Evolutionary conservation across 2,797 vertebrate genomes (phyloP).

Genomic region (Varecia variegata): DNA sequence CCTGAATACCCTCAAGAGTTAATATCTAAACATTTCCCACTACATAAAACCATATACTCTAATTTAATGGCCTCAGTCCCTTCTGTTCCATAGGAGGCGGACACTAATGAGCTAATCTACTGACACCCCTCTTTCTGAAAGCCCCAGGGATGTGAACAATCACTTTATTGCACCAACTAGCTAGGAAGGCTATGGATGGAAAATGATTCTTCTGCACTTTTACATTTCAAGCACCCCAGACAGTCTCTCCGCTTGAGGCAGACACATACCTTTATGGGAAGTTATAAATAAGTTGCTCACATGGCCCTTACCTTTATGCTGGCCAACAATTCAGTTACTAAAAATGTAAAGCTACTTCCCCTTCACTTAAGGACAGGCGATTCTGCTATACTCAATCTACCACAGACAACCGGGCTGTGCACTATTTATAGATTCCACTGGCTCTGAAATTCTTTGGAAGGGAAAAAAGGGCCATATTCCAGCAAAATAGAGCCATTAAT

Average conservation of each 20-base stretch:
- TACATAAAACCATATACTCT: conserved; percentile 17
- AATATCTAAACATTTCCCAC: not conserved
- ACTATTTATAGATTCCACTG: conserved; percentile 72
- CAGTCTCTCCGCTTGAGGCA: conserved; percentile 74
- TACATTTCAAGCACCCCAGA: conserved; percentile 71
- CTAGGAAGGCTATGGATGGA: conserved; percentile 46
- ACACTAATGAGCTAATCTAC: conserved; percentile 47
- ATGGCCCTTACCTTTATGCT: conserved; percentile 76
- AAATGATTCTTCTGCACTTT: conserved; percentile 70
- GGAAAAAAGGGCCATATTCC: conserved; percentile 30
- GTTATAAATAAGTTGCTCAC: conserved; percentile 80
- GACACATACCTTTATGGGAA: conserved; percentile 74
- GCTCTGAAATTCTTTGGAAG: conserved; percentile 60
- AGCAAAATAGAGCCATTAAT: conserved; percentile 62
- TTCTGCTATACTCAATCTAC: conserved; percentile 74
- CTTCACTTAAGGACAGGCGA: conserved; percentile 78
- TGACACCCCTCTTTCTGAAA: conserved; percentile 51
- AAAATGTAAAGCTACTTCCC: conserved; percentile 77
- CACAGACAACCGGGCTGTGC: conserved; percentile 64
- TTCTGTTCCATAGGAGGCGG: not conserved
- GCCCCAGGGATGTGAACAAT: conserved; percentile 28
- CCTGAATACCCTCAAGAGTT: not conserved
- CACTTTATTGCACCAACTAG: conserved; percentile 34
- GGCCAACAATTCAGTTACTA: conserved; percentile 74
- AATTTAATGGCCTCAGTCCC: not conserved